Evolutionary conservation across 2,888 invertebrate genomes (phyloP).

Genomic region (Torymus aiolomorphi): DNA sequence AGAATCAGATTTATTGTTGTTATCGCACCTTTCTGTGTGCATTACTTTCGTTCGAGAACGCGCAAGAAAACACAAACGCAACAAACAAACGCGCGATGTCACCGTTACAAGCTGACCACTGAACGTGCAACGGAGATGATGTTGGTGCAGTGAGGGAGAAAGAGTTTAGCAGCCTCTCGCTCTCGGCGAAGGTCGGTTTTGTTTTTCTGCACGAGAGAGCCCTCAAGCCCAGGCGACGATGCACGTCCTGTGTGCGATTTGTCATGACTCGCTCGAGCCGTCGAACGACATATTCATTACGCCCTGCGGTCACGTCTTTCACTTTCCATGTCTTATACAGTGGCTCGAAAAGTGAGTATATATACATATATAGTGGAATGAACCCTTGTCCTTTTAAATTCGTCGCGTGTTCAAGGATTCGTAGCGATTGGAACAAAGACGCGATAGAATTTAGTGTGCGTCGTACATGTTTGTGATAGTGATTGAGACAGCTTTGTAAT

Average conservation of each 20-base stretch:
- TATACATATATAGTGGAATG: too few relatives aligned
- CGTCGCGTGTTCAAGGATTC: too few relatives aligned
- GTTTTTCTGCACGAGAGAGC: neutral
- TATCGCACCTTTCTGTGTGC: neutral
- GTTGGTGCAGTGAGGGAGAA: too few relatives aligned
- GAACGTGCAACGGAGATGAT: too few relatives aligned
- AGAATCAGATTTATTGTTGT: neutral
- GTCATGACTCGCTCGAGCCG: conserved; percentile 62
- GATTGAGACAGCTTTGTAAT: too few relatives aligned
- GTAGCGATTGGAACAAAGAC: too few relatives aligned
- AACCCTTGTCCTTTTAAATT: too few relatives aligned
- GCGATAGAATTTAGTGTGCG: too few relatives aligned
- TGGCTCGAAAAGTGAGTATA: conserved; percentile 66
- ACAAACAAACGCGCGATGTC: neutral
- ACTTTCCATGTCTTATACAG: conserved; percentile 63
- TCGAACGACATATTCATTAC: conserved; percentile 65
- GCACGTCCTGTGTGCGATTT: conserved; percentile 68
- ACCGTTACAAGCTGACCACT: too few relatives aligned
- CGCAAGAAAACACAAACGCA: conserved; percentile 4
- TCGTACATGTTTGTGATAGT: too few relatives aligned
- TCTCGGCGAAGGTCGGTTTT: neutral
- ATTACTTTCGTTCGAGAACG: neutral
- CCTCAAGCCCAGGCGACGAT: conserved; percentile 54
- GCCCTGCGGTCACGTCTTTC: conserved; percentile 69
- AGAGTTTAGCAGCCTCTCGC: too few relatives aligned